phyloP scores from a whole-genome alignment of 2,797 vertebrate genomes.

The Scyliorhinus canicula region DNA sequence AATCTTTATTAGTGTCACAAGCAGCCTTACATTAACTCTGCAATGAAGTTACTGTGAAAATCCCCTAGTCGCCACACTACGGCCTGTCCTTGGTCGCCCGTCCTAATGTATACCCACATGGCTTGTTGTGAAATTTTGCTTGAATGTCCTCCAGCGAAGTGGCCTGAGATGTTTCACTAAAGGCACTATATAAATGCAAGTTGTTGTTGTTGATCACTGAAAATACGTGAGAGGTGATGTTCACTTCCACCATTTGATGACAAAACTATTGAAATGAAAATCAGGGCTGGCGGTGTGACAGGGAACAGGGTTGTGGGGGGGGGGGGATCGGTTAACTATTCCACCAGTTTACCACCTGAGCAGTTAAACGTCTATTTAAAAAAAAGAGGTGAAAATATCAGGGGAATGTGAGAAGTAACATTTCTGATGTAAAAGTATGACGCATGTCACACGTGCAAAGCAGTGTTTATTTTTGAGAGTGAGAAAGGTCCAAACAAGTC shows the following conservation, averaged over 20 bases:
- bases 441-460: background rate
- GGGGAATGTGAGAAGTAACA: background rate
- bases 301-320: no score
- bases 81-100: background rate
- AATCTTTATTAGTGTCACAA: no score
- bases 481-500: background rate
- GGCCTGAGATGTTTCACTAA: background rate
- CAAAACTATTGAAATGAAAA: background rate
- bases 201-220: background rate
- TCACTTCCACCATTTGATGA: background rate
- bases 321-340: no score
- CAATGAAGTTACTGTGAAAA: no score
- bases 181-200: background rate
- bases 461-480: background rate
- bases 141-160: background rate
- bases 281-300: background rate
- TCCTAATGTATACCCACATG: background rate
- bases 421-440: background rate
- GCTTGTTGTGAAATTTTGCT: background rate
- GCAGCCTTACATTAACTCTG: no score
- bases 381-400: background rate
- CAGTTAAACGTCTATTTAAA: background rate
- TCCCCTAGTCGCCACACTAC: no score
- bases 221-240: background rate
- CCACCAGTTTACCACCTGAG: background rate